These are phyloP conservation scores for Hesperophylax magnus DNA, from an alignment of 1,140 invertebrate genomes.

Conservation along the genomic window DNA sequence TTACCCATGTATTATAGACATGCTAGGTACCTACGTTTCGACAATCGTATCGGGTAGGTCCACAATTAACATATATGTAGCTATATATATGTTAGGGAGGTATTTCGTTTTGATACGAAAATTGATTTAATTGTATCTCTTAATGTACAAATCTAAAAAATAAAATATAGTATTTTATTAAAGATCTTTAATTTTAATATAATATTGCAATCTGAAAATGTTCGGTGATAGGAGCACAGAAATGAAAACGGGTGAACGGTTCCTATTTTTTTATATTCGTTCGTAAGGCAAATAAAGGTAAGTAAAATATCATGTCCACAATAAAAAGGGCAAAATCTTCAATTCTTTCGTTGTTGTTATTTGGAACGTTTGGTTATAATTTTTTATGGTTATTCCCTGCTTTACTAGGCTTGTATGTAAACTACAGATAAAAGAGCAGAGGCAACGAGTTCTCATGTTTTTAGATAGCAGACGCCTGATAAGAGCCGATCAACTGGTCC, in stretches of 20 bases:
- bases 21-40: too few species aligned
- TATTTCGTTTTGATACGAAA: too few species aligned
- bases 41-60: too few species aligned
- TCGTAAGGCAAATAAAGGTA: too few species aligned
- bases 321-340: too few species aligned
- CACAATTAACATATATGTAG: too few species aligned
- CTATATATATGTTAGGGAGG: too few species aligned
- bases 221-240: slow-evolving; percentile 43
- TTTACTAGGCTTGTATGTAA: background rate
- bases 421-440: slow-evolving; percentile 3
- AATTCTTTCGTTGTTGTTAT: too few species aligned
- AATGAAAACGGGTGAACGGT: background rate
- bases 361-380: background rate
- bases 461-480: slow-evolving; percentile 51
- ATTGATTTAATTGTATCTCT: too few species aligned
- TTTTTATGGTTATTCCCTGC: background rate
- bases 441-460: slow-evolving; percentile 50
- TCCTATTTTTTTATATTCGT: background rate
- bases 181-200: slow-evolving; percentile 22
- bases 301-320: too few species aligned
- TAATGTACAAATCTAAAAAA: too few species aligned
- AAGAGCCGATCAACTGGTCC: slow-evolving; percentile 21
- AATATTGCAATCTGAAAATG: slow-evolving; percentile 48
- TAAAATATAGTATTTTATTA: background rate
- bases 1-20: too few species aligned